Evolutionary conservation across 2,888 invertebrate species (phyloP).

Genomic region (Cosmorhoe ocellata): DNA sequence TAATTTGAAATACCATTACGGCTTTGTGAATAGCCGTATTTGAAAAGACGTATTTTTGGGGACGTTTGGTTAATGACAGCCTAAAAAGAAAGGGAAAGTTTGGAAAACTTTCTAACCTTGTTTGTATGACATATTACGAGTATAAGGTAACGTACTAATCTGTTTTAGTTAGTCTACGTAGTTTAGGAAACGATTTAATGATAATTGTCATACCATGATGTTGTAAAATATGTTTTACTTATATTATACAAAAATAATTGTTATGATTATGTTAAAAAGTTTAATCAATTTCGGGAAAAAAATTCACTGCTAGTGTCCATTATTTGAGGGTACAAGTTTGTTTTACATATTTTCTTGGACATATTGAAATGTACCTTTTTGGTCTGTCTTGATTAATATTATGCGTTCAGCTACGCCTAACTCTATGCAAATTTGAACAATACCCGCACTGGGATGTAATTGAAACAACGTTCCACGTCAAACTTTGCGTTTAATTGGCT

Average conservation of each 20-base stretch:
- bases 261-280: too few species aligned
- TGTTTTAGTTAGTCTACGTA: too few species aligned
- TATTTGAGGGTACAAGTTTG: too few species aligned
- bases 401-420: conserved; percentile 25
- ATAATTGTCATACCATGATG: too few species aligned
- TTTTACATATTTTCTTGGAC: conserved; percentile 24
- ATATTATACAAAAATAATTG: too few species aligned
- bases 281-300: too few species aligned
- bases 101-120: too few species aligned
- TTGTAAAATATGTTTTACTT: too few species aligned
- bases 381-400: conserved; percentile 26
- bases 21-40: conserved; percentile 31
- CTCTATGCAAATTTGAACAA: conserved; percentile 42
- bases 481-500: conserved; percentile 24
- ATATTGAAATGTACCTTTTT: conserved; percentile 26
- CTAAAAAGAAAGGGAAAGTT: neutral
- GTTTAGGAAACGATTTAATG: too few species aligned
- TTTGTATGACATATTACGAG: too few species aligned
- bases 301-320: too few species aligned
- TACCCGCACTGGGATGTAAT: conserved; percentile 36
- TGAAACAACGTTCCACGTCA: conserved; percentile 27
- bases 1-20: conserved; percentile 42
- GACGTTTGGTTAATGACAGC: conserved; percentile 11
- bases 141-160: too few species aligned
- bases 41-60: conserved; percentile 27